A percentile compares a stretch with the other conserved stretches of the same genome.
These are phyloP conservation scores for Dicycla oo DNA, from an alignment of 2,888 invertebrate species.

Conservation along the genomic window DNA sequence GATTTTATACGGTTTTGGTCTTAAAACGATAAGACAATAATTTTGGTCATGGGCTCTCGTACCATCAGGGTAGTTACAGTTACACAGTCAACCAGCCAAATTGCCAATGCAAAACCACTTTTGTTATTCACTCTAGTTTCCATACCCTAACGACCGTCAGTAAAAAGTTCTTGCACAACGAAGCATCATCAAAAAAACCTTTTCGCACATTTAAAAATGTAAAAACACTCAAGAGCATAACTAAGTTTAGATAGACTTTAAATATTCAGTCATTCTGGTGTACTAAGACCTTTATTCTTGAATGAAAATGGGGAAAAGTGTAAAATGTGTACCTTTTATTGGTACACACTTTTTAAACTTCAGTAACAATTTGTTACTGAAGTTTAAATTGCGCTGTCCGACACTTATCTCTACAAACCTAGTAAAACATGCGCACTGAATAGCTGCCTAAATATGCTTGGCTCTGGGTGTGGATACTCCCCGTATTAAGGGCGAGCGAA, in stretches of 20 bases:
- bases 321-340: neutral
- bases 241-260: conserved; percentile 28
- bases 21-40: no score
- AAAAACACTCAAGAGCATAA: conserved; percentile 34
- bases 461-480: neutral
- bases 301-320: neutral
- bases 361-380: no score
- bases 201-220: conserved; percentile 45
- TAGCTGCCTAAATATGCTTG: neutral
- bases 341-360: neutral
- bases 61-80: neutral
- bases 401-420: neutral
- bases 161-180: conserved; percentile 33
- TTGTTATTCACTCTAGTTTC: conserved; percentile 18
- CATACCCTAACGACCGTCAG: conserved; percentile 9
- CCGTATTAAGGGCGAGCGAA: no score
- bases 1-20: no score
- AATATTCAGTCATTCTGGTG: conserved; percentile 42
- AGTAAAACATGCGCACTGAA: neutral
- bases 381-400: neutral
- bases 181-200: conserved; percentile 15
- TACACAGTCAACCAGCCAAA: neutral
- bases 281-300: conserved; percentile 1
- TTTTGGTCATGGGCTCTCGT: no score
- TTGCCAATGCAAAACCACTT: conserved; percentile 6